Percentiles rank a stretch among this genome's conserved stretches.
Evolutionary conservation across 1,140 invertebrate genomes (phyloP).

Genomic region (Drosophila busckii): DNA sequence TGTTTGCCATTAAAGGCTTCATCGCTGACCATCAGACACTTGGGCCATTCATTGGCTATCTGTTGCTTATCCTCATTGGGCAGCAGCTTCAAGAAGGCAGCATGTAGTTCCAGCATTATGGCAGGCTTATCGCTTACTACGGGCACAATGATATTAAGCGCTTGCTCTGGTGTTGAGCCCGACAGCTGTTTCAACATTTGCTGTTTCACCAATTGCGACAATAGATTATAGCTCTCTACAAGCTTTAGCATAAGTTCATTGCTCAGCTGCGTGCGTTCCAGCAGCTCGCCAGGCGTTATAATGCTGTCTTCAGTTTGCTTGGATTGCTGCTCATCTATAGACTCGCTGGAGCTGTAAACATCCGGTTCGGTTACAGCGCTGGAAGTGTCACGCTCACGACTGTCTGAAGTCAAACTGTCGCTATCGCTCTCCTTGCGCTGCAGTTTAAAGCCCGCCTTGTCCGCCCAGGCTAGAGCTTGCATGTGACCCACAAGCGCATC

Average conservation of each 20-base stretch:
- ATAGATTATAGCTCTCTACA: constrained; percentile 52
- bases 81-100: constrained; percentile 63
- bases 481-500: constrained; percentile 72
- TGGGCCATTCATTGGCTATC: constrained; percentile 71
- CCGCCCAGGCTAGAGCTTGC: constrained; percentile 71
- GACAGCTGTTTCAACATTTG: constrained; percentile 67
- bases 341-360: constrained; percentile 64
- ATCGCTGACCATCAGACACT: constrained; percentile 62
- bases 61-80: constrained; percentile 74
- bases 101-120: constrained; percentile 65
- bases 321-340: constrained; percentile 47
- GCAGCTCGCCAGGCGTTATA: constrained; percentile 19
- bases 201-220: constrained; percentile 50
- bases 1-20: constrained; percentile 55
- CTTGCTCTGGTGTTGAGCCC: constrained; percentile 51
- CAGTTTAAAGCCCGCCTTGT: constrained; percentile 60
- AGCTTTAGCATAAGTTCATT: constrained; percentile 61
- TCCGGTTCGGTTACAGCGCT: constrained; percentile 30
- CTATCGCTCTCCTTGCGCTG: constrained; percentile 42
- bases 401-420: constrained; percentile 21
- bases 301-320: constrained; percentile 33
- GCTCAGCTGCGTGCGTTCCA: constrained; percentile 49
- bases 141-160: constrained; percentile 64
- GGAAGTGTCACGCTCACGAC: constrained; percentile 22
- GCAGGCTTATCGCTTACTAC: constrained; percentile 71